These are phyloP conservation scores for Dipodomys merriami DNA, from an alignment of 2,113 vertebrate species.

Conservation along the genomic window DNA sequence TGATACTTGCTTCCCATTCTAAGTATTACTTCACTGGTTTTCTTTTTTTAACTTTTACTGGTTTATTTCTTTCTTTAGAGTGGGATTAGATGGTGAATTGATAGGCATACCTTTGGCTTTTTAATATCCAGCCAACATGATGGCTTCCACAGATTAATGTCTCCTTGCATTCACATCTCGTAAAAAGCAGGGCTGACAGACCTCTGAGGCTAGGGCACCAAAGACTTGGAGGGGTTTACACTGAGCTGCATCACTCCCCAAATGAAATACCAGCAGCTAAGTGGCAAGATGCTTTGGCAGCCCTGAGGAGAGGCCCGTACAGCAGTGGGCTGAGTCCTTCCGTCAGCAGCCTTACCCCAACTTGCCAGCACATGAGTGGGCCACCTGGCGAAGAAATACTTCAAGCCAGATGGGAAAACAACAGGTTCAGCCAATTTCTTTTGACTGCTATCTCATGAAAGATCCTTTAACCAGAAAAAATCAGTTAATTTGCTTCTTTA, in stretches of 20 bases:
- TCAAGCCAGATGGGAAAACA: too few species aligned
- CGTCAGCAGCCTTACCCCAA: not conserved
- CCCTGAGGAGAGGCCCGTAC: not conserved
- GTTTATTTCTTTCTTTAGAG: conserved; percentile 4
- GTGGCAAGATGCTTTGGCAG: not conserved
- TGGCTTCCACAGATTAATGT: not conserved
- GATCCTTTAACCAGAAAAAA: not conserved
- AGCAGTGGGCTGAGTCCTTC: not conserved
- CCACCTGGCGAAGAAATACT: not conserved
- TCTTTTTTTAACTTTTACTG: not conserved
- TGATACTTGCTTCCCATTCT: not conserved
- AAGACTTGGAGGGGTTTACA: not conserved
- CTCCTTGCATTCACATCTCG: not conserved
- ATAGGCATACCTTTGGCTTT: not conserved
- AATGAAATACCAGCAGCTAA: not conserved
- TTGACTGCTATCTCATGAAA: not conserved
- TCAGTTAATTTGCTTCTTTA: not conserved
- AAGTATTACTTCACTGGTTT: not conserved
- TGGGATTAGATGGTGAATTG: not conserved
- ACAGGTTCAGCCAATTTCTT: not conserved
- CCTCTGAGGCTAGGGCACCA: not conserved
- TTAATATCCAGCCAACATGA: not conserved
- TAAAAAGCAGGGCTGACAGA: not conserved
- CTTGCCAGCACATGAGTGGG: not conserved
- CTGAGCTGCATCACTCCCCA: not conserved